phyloP scores from a whole-genome alignment of 2,888 invertebrate species.

The Sympetrum striolatum region DNA sequence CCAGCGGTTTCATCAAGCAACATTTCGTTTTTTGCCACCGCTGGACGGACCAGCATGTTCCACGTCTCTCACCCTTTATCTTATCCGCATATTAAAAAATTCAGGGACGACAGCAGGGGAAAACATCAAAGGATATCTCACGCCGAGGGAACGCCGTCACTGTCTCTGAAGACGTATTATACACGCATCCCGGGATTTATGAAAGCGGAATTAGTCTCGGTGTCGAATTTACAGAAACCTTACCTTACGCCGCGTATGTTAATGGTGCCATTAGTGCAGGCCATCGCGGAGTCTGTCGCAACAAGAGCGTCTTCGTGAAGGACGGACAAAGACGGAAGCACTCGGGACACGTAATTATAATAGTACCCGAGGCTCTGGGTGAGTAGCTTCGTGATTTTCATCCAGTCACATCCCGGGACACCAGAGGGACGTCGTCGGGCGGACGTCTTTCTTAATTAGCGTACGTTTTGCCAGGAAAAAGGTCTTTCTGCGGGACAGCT shows the following conservation, averaged over 20 bases:
- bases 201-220: too few relatives aligned
- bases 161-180: too few relatives aligned
- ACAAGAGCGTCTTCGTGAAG: slow-evolving; percentile 3
- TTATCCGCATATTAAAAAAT: too few relatives aligned
- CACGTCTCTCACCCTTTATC: not conserved
- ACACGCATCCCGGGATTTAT: too few relatives aligned
- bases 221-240: too few relatives aligned
- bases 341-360: not conserved
- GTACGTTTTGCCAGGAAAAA: not conserved
- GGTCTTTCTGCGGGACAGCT: not conserved
- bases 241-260: too few relatives aligned
- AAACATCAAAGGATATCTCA: too few relatives aligned
- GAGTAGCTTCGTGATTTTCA: not conserved
- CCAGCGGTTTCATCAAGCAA: not conserved
- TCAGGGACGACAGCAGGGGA: too few relatives aligned
- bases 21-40: not conserved
- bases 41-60: not conserved
- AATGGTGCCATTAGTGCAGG: too few relatives aligned
- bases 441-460: not conserved
- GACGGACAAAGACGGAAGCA: slow-evolving; percentile 1
- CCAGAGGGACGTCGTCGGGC: not conserved
- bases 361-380: not conserved
- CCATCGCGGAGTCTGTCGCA: not conserved
- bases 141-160: too few relatives aligned
- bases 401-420: not conserved